Evolutionary conservation across 2,113 vertebrate genomes (phyloP).

Genomic region (Perca schrenkii): DNA sequence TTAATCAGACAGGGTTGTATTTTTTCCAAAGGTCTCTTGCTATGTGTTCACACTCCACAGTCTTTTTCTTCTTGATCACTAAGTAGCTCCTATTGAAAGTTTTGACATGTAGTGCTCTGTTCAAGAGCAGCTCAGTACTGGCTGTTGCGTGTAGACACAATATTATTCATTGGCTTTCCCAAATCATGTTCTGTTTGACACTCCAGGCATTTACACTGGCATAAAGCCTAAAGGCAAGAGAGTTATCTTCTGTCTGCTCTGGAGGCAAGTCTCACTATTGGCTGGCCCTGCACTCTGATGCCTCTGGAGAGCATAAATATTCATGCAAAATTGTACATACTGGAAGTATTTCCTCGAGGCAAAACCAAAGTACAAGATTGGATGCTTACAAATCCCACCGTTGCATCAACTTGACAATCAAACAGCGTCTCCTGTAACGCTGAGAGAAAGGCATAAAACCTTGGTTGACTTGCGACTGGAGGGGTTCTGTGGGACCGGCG

Average conservation of each 20-base stretch:
- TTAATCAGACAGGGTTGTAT: no score
- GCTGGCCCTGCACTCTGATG: neutral
- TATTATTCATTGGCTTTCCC: constrained; percentile 24
- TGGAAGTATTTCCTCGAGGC: neutral
- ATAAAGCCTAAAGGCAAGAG: constrained; percentile 3
- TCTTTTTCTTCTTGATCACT: neutral
- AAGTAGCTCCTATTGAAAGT: neutral
- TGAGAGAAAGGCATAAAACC: constrained; percentile 87
- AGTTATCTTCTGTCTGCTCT: constrained; percentile 1
- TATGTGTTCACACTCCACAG: neutral
- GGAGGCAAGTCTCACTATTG: neutral
- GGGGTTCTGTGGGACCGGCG: constrained; percentile 22
- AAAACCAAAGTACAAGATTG: neutral
- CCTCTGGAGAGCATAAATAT: constrained; percentile 21
- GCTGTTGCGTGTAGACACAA: neutral
- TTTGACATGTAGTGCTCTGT: neutral
- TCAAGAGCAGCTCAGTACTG: neutral
- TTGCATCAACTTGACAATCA: constrained; percentile 64
- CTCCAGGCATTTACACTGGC: neutral
- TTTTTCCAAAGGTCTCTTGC: neutral
- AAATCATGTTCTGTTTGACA: constrained; percentile 3
- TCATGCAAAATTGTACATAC: constrained; percentile 13
- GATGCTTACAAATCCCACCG: neutral
- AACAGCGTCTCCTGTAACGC: constrained; percentile 86
- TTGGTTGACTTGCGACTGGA: constrained; percentile 76